Percentiles rank a stretch among this genome's conserved stretches.
Evolutionary conservation across 2,797 vertebrate genomes (phyloP).

Genomic region (Erpetoichthys calabaricus): DNA sequence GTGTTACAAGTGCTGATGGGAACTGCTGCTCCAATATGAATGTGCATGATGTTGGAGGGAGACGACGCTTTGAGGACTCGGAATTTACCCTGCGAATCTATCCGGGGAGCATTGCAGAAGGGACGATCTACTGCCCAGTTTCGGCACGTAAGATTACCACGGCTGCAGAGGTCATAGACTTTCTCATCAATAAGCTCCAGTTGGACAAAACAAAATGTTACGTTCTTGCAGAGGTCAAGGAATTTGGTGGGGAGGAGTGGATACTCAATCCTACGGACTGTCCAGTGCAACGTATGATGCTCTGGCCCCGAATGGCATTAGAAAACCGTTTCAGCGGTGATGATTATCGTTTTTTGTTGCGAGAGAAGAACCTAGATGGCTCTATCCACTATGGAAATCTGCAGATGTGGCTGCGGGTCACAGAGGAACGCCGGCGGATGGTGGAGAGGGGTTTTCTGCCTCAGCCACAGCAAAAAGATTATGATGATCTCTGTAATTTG

Average conservation of each 20-base stretch:
- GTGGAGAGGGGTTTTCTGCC: conserved; percentile 87
- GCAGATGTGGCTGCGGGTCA: conserved; percentile 90
- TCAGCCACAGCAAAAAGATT: conserved; percentile 73
- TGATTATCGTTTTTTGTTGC: conserved; percentile 88
- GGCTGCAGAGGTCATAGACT: conserved; percentile 89
- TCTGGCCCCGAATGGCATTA: conserved; percentile 88
- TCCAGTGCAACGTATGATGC: conserved; percentile 93
- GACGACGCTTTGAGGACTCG: conserved; percentile 85
- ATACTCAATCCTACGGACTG: conserved; percentile 92
- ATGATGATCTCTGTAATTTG: conserved; percentile 77
- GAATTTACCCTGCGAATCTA: conserved; percentile 87
- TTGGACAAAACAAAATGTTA: conserved; percentile 84
- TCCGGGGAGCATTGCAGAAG: conserved; percentile 80
- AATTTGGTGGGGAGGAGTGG: conserved; percentile 97
- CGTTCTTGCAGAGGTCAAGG: conserved; percentile 90
- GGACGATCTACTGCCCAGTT: conserved; percentile 90
- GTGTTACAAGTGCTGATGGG: conserved; percentile 68
- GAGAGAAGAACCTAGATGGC: conserved; percentile 91
- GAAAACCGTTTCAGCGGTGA: conserved; percentile 78
- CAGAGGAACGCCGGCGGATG: conserved; percentile 76
- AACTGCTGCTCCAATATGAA: conserved; percentile 83
- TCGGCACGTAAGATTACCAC: conserved; percentile 80
- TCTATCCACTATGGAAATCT: conserved; percentile 91
- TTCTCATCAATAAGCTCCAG: conserved; percentile 71
- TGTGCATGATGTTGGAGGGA: conserved; percentile 84